Conservation (phyloP, 2,888 invertebrate species). For the Adineta ricciae region DNA sequence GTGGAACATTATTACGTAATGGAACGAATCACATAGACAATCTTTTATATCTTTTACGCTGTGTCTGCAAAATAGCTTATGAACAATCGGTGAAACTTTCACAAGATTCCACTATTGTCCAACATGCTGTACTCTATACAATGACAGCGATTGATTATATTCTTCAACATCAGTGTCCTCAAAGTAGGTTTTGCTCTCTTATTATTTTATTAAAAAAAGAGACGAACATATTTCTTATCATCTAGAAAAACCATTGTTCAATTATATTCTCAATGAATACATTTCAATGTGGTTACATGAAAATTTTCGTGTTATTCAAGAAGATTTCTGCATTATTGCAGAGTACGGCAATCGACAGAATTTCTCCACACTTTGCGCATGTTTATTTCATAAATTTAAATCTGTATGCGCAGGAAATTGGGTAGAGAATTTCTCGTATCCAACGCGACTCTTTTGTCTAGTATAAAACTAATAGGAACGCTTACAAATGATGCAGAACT, state of each 20-base stretch:
- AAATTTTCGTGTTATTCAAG: slow-evolving; percentile 14
- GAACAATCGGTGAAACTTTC: not conserved
- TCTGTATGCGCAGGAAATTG: not conserved
- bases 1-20: not conserved
- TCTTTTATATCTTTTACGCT: not conserved
- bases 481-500: slow-evolving; percentile 18
- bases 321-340: not conserved
- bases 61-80: slow-evolving; percentile 8
- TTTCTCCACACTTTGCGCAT: not conserved
- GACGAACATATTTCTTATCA: not conserved
- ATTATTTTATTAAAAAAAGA: not conserved
- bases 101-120: not conserved
- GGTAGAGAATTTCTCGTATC: not conserved
- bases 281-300: slow-evolving; percentile 12
- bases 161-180: not conserved
- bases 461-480: not conserved
- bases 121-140: not conserved
- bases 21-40: not conserved
- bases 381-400: not conserved
- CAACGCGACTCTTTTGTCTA: too few species aligned
- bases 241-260: not conserved
- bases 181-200: not conserved
- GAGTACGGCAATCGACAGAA: not conserved
- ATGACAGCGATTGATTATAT: slow-evolving; percentile 14
- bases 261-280: slow-evolving; percentile 17